Percentiles rank a stretch among this genome's conserved stretches.
These are phyloP conservation scores for Gasterosteus aculeatus DNA, from an alignment of 2,113 vertebrate genomes.

Conservation along the genomic window DNA sequence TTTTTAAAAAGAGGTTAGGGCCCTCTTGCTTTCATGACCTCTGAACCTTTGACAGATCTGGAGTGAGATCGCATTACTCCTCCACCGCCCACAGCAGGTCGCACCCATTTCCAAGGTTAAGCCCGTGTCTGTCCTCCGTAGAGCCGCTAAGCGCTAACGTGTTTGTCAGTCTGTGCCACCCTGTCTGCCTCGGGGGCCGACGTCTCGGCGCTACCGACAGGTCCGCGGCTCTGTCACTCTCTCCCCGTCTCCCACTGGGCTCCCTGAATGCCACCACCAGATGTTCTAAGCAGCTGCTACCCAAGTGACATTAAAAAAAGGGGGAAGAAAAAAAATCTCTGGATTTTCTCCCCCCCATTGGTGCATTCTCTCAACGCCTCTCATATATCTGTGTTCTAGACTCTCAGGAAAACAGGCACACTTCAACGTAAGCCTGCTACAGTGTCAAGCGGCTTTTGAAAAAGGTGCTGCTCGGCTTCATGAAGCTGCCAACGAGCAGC, in stretches of 20 bases:
- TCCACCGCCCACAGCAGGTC: slow-evolving; percentile 23
- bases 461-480: slow-evolving; percentile 19
- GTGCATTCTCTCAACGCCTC: slow-evolving; percentile 42
- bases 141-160: slow-evolving; percentile 50
- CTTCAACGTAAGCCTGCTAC: slow-evolving; percentile 40
- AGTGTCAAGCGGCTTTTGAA: slow-evolving; percentile 29
- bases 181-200: slow-evolving; percentile 42
- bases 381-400: slow-evolving; percentile 21
- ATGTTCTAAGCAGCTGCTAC: slow-evolving; percentile 75
- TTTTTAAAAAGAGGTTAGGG: slow-evolving; percentile 16
- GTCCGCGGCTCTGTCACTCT: slow-evolving; percentile 46
- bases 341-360: not conserved
- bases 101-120: slow-evolving; percentile 57
- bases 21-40: slow-evolving; percentile 35
- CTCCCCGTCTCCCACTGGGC: slow-evolving; percentile 55
- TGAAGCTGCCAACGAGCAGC: slow-evolving; percentile 35
- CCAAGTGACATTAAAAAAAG: slow-evolving; percentile 35
- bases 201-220: slow-evolving; percentile 42
- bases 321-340: too few species aligned
- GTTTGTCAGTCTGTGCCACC: slow-evolving; percentile 51
- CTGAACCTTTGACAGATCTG: slow-evolving; percentile 30
- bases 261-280: slow-evolving; percentile 57
- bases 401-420: slow-evolving; percentile 42
- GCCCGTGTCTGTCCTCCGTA: slow-evolving; percentile 44
- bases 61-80: slow-evolving; percentile 35